Base-by-base conservation (phyloP, 2,797 vertebrate genomes). In the Clarias fuscus region DNA sequence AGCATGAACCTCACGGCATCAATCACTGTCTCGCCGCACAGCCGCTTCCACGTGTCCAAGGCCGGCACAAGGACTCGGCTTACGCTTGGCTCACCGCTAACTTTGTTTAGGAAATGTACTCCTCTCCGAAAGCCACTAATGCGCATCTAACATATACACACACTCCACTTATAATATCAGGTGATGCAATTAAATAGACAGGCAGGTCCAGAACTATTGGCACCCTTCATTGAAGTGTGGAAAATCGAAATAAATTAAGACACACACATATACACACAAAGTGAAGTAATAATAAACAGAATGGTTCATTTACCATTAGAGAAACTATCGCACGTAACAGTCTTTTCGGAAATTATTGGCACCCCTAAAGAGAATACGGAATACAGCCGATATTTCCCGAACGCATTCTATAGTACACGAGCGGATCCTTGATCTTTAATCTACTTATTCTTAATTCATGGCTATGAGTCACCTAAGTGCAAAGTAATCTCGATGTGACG, bases 21-120 rank as follows among this genome's bases (percentile, higher is more conserved):
- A 84, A 88, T 88, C 88, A 88, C 85, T 84, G 82, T 88, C 88
- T 68, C 62, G 13, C 53, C 43, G 13, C 77, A 68, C 71, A 56
- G 77, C 83, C 53, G 43, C 33, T 78, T 75, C 77, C 70, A 71
- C 22, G 85, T 82, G 64, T 83, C 56, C 85, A 84, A 81, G 77
- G 85, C 76, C 85, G 58, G 65, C 10, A 80, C 77, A 70, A 86
- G 61, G 88, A 70, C 71, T 81, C 30, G 7, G 83, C 77, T 81
- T 59, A 71, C 82, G 64, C 37, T 56, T 14, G 61, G 62, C 79
- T 75, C 43, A 82, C 59, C 71, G 14, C 79, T 82, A 80, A 86
- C 68, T 80, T 61, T 70, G 75, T 79, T 85, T 20, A 53, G 27
- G 43, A 86, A 81, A 48, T 61, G 48, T 83, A 59, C 71, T 58